Base-by-base conservation (phyloP, 2,888 invertebrate genomes). In the Tiliacea aurago region DNA sequence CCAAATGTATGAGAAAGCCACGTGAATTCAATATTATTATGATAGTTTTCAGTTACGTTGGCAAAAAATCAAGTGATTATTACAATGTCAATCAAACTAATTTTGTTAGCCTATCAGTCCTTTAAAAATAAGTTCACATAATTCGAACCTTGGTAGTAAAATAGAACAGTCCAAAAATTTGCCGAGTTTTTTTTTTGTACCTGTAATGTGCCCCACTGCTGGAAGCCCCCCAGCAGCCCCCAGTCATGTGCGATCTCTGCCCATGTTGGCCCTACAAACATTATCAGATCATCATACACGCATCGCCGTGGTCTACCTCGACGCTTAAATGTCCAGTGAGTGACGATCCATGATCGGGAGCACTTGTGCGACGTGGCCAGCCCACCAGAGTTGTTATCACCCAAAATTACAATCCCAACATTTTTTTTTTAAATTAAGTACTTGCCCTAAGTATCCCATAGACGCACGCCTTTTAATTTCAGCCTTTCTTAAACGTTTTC, bases 391-490 rank as follows among this genome's bases (percentile, higher is more conserved):
- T 9, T 59, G 37, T 18, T 43, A 62, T 6, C 43, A 23, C 4
- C 10, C 18, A 6, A 18, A 23, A 23, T 23, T 23, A n/a, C 9
- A 13, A 41, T 23, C 5, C 7, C 1, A 20, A 20, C 7, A n/a
- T n/a, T n/a, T n/a, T n/a, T n/a, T n/a, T n/a, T n/a, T n/a, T n/a
- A n/a, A n/a, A 58, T 1, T 33, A 10, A 4, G 10, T 18, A 23
- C 18, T 18, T 11, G 43, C 13, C 13, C 28, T 45, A 62, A 33
- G 20, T 45, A 45, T 59, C 18, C 2, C 0, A 51, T 20, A 49
- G 45, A 56, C 49, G 4, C 33, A 45, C 20, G 18, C 55, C 23
- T 73, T 78, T 67, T 78, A 73, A 73, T 70, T 45, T 45, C 15
- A 11, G 11, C n/a, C 45, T 28, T 47, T 33, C 20, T 69, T 23